Percentiles rank a stretch among this genome's conserved stretches.
Evolutionary conservation across 2,113 vertebrate species (phyloP).

Genomic region (Cettia cetti): DNA sequence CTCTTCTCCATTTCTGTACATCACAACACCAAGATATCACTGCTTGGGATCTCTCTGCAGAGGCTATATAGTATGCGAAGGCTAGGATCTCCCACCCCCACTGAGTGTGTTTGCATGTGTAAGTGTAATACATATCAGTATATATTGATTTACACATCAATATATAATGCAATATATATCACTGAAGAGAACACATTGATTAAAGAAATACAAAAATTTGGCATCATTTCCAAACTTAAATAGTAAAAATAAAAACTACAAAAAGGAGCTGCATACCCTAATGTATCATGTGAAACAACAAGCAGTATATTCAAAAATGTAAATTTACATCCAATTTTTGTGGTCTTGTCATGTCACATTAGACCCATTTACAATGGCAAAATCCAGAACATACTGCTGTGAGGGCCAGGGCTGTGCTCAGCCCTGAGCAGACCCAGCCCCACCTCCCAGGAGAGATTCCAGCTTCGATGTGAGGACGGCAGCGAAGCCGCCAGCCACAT

Average conservation of each 20-base stretch:
- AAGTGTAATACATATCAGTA: conserved; percentile 84
- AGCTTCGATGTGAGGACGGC: neutral
- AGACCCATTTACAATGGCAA: conserved; percentile 86
- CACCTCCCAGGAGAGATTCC: conserved; percentile 56
- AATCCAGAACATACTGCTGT: conserved; percentile 70
- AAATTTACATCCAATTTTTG: conserved; percentile 84
- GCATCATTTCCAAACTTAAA: conserved; percentile 89
- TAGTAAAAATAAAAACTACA: conserved; percentile 87
- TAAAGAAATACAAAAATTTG: conserved; percentile 89
- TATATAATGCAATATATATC: conserved; percentile 88
- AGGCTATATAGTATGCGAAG: conserved; percentile 82
- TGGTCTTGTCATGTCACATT: conserved; percentile 79
- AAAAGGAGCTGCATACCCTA: conserved; percentile 84
- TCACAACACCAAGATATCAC: conserved; percentile 87
- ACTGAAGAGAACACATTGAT: conserved; percentile 85
- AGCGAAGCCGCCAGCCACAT: conserved; percentile 26
- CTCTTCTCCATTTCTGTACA: conserved; percentile 90
- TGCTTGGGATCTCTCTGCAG: conserved; percentile 84
- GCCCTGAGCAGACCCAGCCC: conserved; percentile 51
- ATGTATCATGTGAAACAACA: conserved; percentile 82
- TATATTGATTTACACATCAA: conserved; percentile 87
- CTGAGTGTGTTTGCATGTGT: conserved; percentile 76
- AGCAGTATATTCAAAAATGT: conserved; percentile 79
- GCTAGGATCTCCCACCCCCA: conserved; percentile 74
- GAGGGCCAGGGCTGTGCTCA: conserved; percentile 49